Conservation (phyloP, 2,113 vertebrate species). For the Eulemur macaco region DNA sequence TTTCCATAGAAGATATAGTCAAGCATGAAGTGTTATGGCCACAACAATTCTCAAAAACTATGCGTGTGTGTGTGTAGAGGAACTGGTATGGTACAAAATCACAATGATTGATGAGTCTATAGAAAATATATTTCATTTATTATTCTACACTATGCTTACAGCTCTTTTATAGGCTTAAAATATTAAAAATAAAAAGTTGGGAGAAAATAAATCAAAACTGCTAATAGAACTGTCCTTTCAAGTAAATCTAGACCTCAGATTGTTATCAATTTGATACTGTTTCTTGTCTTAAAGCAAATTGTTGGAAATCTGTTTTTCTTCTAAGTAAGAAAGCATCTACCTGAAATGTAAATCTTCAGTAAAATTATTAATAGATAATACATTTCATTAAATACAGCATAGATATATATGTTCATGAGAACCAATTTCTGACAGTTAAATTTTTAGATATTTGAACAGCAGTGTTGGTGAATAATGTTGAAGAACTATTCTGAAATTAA, state of each 20-base stretch:
- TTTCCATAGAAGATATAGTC: not conserved
- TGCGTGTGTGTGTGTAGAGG: not conserved
- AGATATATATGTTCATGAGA: not conserved
- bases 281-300: not conserved
- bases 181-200: not conserved
- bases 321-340: not conserved
- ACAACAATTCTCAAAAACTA: not conserved
- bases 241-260: not conserved
- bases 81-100: not conserved
- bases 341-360: not conserved
- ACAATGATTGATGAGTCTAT: not conserved
- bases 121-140: not conserved
- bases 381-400: not conserved
- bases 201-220: not conserved
- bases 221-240: not conserved
- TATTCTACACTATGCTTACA: not conserved
- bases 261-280: not conserved
- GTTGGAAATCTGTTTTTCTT: not conserved
- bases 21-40: not conserved
- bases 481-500: not conserved
- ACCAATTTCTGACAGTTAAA: not conserved
- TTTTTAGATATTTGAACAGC: not conserved
- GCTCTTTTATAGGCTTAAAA: not conserved
- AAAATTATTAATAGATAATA: not conserved
- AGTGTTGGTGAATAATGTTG: not conserved